Conservation (phyloP, 2,888 invertebrate species). For the Amphipoea oculea region DNA sequence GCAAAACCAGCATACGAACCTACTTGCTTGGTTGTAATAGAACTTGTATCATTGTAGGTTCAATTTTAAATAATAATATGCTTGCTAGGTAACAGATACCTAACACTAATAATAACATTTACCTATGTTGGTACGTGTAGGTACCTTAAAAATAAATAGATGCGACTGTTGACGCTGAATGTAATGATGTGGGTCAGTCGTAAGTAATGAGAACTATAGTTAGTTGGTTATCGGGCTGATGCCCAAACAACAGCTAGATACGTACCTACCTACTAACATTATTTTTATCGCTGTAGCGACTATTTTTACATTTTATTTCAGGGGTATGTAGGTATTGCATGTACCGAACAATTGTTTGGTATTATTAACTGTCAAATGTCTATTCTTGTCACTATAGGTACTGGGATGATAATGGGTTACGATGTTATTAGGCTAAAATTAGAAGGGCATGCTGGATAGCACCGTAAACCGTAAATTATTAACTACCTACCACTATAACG, state of each 20-base stretch:
- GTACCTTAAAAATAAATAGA: not conserved
- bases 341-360: constrained; percentile 78
- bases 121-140: not conserved
- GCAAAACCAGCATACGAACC: not conserved
- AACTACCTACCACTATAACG: constrained; percentile 14
- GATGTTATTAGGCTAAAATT: constrained; percentile 38
- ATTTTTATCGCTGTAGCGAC: constrained; percentile 83
- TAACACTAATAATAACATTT: not conserved
- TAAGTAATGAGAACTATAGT: constrained; percentile 53
- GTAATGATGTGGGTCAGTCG: constrained; percentile 52
- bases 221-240: constrained; percentile 61
- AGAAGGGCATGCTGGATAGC: constrained; percentile 24
- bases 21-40: not conserved
- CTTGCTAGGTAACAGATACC: not conserved
- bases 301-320: constrained; percentile 82
- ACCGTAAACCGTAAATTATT: constrained; percentile 23
- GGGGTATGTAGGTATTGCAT: constrained; percentile 68
- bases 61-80: not conserved
- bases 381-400: constrained; percentile 61
- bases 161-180: constrained; percentile 27
- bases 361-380: constrained; percentile 69
- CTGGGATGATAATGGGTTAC: constrained; percentile 43
- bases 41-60: not conserved
- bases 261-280: constrained; percentile 70
- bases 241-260: constrained; percentile 64